phyloP scores from a whole-genome alignment of 2,797 vertebrate species.

The Hemitrygon akajei region DNA sequence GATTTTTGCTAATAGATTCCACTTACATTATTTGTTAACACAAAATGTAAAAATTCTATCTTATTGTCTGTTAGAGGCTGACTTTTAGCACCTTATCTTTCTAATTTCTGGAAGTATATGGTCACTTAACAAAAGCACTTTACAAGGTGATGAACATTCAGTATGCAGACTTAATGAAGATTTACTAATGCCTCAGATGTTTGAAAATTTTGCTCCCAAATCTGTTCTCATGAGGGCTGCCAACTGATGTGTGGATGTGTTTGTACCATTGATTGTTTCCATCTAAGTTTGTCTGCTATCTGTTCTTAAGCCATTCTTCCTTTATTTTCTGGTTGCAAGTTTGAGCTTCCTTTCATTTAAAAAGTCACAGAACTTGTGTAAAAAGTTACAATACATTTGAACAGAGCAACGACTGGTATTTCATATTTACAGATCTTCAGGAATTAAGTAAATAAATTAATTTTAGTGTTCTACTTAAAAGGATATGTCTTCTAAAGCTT shows the following conservation, averaged over 20 bases:
- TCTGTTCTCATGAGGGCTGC: background rate
- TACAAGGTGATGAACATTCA: too few relatives aligned
- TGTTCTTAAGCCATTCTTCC: background rate
- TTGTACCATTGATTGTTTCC: background rate
- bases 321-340: background rate
- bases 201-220: background rate
- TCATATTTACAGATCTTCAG: background rate
- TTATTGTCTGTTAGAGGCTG: too few relatives aligned
- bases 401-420: background rate
- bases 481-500: constrained; percentile 1
- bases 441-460: constrained; percentile 19
- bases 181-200: background rate
- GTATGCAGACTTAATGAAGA: background rate
- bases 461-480: background rate
- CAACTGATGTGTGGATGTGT: background rate
- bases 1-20: too few relatives aligned
- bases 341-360: background rate
- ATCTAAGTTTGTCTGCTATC: too few relatives aligned
- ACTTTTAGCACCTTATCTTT: too few relatives aligned
- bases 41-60: too few relatives aligned
- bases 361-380: background rate
- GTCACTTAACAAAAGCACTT: too few relatives aligned
- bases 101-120: too few relatives aligned
- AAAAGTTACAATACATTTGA: background rate
- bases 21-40: too few relatives aligned